A percentile compares a stretch with the other conserved stretches of the same genome.
Conservation (phyloP, 1,140 invertebrate genomes). For the Solenopsis fugax region DNA sequence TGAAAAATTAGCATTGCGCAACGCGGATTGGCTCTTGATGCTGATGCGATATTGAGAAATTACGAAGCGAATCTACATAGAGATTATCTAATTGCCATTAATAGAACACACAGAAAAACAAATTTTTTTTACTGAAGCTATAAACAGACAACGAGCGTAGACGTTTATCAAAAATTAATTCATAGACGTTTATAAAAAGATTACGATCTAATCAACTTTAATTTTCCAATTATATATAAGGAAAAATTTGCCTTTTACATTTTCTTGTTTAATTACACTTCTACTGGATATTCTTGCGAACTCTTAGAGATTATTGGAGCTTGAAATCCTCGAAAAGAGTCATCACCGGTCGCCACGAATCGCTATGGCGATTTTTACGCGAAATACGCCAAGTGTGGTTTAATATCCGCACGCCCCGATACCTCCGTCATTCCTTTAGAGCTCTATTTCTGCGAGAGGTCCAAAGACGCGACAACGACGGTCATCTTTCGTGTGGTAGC, state of each 20-base stretch:
- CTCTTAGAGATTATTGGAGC: neutral
- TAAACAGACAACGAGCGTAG: neutral
- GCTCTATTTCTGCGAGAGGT: constrained; percentile 53
- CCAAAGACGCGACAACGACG: constrained; percentile 30
- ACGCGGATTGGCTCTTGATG: constrained; percentile 17
- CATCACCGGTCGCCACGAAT: neutral
- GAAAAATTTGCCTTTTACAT: neutral
- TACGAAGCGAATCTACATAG: neutral
- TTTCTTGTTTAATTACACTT: neutral
- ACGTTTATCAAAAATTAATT: neutral
- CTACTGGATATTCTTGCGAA: neutral
- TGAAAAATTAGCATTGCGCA: constrained; percentile 47
- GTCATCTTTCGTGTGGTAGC: constrained; percentile 30
- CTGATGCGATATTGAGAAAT: constrained; percentile 48
- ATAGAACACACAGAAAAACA: neutral
- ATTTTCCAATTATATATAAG: neutral
- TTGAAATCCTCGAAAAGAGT: neutral
- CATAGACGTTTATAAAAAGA: neutral
- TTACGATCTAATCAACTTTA: neutral
- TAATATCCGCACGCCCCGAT: constrained; percentile 49
- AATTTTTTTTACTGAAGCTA: neutral
- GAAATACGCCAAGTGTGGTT: constrained; percentile 31
- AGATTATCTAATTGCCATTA: neutral
- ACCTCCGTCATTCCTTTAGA: constrained; percentile 6
- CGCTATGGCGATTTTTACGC: neutral